Base-by-base conservation (phyloP, 2,797 vertebrate species). In the Adrianichthys oophorus region DNA sequence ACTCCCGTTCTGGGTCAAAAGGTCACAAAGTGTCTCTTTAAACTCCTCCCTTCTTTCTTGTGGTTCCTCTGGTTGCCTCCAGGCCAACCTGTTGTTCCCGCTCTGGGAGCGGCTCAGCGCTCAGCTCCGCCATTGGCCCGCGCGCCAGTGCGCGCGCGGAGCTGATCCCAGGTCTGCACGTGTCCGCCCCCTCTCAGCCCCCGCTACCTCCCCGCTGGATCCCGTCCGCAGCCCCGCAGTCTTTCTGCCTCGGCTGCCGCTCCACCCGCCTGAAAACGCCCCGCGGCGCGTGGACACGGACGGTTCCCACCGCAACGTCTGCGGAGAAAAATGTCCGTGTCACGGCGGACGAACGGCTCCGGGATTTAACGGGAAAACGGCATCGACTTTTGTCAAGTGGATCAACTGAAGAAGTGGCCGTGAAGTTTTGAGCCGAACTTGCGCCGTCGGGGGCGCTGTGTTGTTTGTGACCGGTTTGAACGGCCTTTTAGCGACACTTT, bases 41-140 rank as follows among this genome's bases (percentile, higher is more conserved):
- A 56, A 72, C 70, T 71, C 83, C 87, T 82, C 83, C 86, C 70
- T 70, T 40, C 59, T 59, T 43, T 59, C 49, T 61, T 46, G 19
- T 23, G 26, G 21, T 45, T 59, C 54, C 53, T 54, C 41, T 23
- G 62, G 29, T 50, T 57, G 54, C 66, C 62, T 52, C 53, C 1
- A 54, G 58, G 65, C 10, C 72, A 68, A 86, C 79, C 82, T 85
- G 84, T 87, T 85, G 81, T 68, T 0, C 15, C 87, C 79, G 87
- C 5, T 72, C 78, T 7, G 1, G 76, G 70, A 70, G 84, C 84
- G 70, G 84, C 18, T 49, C 26, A 16, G 46, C 26, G 14, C 0
- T 0, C 12, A 1, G 61, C 18, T 7, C n/a, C 24, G 21, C 15
- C 12, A 21, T 13, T 0, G 37, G 14, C 13, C 4, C 13, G 15